Percentiles rank a stretch among this genome's conserved stretches.
These are phyloP conservation scores for Prochilodus magdalenae DNA, from an alignment of 2,113 vertebrate genomes.

Conservation along the genomic window DNA sequence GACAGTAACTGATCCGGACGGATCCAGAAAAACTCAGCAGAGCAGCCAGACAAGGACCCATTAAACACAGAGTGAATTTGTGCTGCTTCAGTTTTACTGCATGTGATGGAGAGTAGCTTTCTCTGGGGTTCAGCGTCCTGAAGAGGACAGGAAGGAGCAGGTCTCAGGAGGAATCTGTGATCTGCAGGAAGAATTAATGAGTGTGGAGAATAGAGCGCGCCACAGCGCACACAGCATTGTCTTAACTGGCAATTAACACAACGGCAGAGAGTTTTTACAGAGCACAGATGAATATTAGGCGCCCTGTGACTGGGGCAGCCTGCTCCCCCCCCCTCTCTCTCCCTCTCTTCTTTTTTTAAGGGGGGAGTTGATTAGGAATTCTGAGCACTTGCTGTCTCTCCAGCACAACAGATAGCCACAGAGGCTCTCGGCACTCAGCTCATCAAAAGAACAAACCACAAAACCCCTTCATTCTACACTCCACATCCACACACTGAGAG, in stretches of 20 bases:
- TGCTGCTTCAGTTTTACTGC: neutral
- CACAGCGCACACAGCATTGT: constrained; percentile 11
- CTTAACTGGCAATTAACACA: constrained; percentile 43
- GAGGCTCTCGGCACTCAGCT: constrained; percentile 39
- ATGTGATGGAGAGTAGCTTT: neutral
- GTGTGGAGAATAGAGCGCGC: constrained; percentile 11
- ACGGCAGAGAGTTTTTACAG: constrained; percentile 9
- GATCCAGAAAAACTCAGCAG: neutral
- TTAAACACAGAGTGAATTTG: neutral
- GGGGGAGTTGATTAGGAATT: constrained; percentile 44
- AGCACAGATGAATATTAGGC: constrained; percentile 30
- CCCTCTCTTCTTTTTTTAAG: neutral
- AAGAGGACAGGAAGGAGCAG: neutral
- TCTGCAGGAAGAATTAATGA: constrained; percentile 41
- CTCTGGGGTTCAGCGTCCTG: neutral
- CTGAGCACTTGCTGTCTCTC: constrained; percentile 50
- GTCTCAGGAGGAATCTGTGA: constrained; percentile 27
- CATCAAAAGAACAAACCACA: constrained; percentile 32
- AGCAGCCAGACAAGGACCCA: neutral
- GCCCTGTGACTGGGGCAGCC: constrained; percentile 5
- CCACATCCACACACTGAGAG: neutral
- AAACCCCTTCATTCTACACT: constrained; percentile 5
- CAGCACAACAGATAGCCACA: constrained; percentile 42
- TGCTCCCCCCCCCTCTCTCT: neutral
- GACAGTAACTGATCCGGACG: neutral